These are phyloP conservation scores for Platichthys stellatus DNA, from an alignment of 2,113 vertebrate genomes.

Conservation along the genomic window DNA sequence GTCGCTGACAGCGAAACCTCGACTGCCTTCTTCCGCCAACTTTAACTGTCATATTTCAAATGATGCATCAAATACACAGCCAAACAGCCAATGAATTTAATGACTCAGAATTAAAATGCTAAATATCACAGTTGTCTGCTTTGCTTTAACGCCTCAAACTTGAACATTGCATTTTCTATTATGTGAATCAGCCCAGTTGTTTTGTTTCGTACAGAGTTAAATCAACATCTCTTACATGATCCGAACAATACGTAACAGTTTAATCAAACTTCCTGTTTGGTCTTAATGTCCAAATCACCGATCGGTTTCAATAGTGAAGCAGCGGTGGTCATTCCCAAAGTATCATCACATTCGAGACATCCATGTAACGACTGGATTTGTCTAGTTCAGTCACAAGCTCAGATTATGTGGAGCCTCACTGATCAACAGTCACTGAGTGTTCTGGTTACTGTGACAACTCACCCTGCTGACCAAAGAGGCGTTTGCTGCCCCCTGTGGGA, in stretches of 20 bases:
- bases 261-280: background rate
- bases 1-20: background rate
- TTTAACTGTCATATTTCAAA: background rate
- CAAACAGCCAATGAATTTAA: no score
- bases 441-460: background rate
- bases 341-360: constrained; percentile 11
- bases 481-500: background rate
- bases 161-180: background rate
- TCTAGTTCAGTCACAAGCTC: background rate
- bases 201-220: background rate
- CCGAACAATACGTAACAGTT: background rate
- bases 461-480: background rate
- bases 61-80: background rate
- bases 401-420: background rate
- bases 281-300: background rate
- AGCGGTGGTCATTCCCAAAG: constrained; percentile 41
- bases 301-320: background rate
- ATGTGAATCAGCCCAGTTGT: background rate
- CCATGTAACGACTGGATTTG: background rate
- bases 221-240: background rate
- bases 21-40: background rate
- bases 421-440: background rate
- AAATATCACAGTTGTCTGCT: background rate
- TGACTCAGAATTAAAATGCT: no score
- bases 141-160: background rate